Evolutionary conservation across 2,888 invertebrate species (phyloP), one percentile per base, ranked within the genome.

Genomic region (Trypoxylon attenuatum): DNA sequence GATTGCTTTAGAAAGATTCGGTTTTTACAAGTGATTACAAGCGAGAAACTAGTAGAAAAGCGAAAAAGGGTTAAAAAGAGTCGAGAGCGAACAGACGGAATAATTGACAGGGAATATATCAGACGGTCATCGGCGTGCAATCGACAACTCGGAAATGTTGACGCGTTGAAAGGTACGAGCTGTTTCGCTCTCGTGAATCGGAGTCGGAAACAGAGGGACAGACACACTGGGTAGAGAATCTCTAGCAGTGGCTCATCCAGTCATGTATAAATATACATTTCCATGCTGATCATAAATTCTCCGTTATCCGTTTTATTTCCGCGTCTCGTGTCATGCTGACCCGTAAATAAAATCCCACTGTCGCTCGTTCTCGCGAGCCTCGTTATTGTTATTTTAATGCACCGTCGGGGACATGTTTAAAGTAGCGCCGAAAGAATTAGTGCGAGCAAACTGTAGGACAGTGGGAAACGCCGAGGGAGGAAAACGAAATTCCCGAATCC

Each of bases 251-350:
- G 19, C 29, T 41, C 27, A 49, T 38, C 23, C 49, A 16, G 22
- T 5, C 43, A 54, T 38, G 58, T 45, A 39, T 22, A 65, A 68
- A 63, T 69, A 63, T 62, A 41, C 62, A 67, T 68, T 56, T 50
- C 39, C 10, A 16, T 8, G n/a, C 19, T 23, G 21, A 41, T 41
- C 43, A 51, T 55, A 42, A 53, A 63, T 55, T 22, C 21, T 5
- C 25, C 27, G 18, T 15, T 13, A 2, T 29, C 18, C 16, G 49
- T 68, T 69, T 49, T 52, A 62, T 62, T 62, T 43, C 10, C 49
- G 33, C n/a, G 50, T 50, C 47, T 8, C 33, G 29, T 29, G 52
- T 52, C 45, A 43, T 15, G 27, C 22, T 41, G 33, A 29, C 21
- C 22, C 13, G 38, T 45, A 39, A 61, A 46, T 50, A 50, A 45